phyloP scores from a whole-genome alignment of 2,113 vertebrate species.

The Sigmodon hispidus region DNA sequence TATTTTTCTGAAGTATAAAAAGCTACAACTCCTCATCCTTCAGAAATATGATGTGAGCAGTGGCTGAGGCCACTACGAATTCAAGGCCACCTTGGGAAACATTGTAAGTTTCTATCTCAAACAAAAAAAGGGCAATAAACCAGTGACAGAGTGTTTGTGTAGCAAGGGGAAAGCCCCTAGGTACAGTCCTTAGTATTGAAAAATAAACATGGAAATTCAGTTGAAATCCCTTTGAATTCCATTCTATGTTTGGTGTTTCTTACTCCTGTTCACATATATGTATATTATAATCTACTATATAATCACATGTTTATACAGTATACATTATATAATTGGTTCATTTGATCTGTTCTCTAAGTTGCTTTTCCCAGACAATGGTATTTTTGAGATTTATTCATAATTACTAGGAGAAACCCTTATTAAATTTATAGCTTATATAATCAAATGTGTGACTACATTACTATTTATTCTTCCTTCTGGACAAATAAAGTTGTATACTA shows the following conservation, averaged over 20 bases:
- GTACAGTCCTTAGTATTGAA: background rate
- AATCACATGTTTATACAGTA: no score
- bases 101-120: background rate
- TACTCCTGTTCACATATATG: background rate
- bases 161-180: background rate
- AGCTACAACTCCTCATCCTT: background rate
- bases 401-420: background rate
- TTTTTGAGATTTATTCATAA: slow-evolving; percentile 30
- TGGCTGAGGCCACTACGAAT: background rate
- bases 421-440: background rate
- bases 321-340: background rate
- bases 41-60: background rate
- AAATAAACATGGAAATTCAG: background rate
- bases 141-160: background rate
- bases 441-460: background rate
- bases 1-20: background rate
- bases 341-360: background rate
- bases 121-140: background rate
- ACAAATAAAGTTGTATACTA: background rate
- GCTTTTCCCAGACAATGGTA: background rate
- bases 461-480: background rate
- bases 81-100: background rate
- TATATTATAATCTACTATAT: no score
- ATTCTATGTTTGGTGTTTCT: background rate
- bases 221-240: background rate